Conservation (phyloP, 2,113 vertebrate species). For the Pan paniscus region DNA sequence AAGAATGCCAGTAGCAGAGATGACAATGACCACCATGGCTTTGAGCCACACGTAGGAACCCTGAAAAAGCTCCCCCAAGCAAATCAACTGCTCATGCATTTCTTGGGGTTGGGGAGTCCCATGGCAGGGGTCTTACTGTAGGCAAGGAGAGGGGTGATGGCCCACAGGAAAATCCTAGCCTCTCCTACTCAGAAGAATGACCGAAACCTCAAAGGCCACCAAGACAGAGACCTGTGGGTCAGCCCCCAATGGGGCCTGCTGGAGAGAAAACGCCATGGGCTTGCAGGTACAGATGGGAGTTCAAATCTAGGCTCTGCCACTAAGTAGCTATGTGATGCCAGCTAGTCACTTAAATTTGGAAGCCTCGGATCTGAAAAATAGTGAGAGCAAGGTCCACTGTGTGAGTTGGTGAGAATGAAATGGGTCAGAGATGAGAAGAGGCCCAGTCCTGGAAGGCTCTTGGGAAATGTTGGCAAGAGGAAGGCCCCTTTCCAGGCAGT, state of each 20-base stretch:
- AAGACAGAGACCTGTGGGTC: not conserved
- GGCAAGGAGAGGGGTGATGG: not conserved
- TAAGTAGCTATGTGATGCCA: not conserved
- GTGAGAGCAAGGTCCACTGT: not conserved
- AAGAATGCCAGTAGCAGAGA: not conserved
- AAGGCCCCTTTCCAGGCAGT: not conserved
- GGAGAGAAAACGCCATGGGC: rapidly evolving
- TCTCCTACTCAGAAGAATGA: not conserved
- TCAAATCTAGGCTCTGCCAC: not conserved
- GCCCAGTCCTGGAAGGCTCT: not conserved
- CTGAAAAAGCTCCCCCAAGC: not conserved
- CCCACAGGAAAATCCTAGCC: not conserved
- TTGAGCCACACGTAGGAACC: not conserved
- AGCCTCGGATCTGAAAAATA: not conserved
- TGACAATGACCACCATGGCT: not conserved
- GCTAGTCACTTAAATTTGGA: not conserved
- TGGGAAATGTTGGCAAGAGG: not conserved
- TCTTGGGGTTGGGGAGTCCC: not conserved
- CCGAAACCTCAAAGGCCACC: not conserved
- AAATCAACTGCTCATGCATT: not conserved
- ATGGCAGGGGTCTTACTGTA: not conserved
- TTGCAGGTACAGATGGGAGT: not conserved
- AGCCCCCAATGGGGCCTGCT: not conserved
- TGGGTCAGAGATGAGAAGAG: not conserved
- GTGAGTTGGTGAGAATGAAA: not conserved